Percentiles rank a stretch among this genome's conserved stretches.
Conservation (phyloP, 2,113 vertebrate species). For the Dasyornis broadbenti region DNA sequence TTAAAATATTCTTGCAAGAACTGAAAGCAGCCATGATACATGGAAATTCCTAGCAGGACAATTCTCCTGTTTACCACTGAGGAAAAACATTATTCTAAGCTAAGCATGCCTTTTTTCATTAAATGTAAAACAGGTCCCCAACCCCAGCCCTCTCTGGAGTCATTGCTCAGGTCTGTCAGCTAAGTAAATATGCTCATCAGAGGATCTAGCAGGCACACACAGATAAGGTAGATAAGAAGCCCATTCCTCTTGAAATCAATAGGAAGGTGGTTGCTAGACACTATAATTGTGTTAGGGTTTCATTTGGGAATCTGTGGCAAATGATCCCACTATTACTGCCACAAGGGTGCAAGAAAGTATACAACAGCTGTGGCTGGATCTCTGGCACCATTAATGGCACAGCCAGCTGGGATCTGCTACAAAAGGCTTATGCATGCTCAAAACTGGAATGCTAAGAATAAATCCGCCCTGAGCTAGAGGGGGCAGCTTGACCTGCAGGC, state of each 20-base stretch:
- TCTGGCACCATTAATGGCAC: background rate
- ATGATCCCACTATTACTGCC: background rate
- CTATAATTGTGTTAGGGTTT: background rate
- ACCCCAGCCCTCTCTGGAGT: background rate
- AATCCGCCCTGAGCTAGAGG: background rate
- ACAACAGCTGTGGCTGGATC: fast-evolving
- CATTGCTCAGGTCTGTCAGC: background rate
- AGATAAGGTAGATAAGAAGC: background rate
- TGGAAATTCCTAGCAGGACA: background rate
- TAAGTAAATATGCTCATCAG: slow-evolving; percentile 10
- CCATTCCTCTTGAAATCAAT: background rate
- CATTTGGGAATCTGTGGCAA: background rate
- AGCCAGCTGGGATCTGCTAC: background rate
- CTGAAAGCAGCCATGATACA: background rate
- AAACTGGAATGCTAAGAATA: background rate
- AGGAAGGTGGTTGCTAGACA: background rate
- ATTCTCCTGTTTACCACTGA: background rate
- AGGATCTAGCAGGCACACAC: background rate
- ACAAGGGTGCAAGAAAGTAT: background rate
- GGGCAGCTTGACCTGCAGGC: background rate
- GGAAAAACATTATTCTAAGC: background rate
- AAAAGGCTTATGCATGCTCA: background rate
- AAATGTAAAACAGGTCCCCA: background rate
- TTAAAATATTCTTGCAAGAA: background rate
- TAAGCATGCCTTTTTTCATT: background rate